These are phyloP conservation scores for Acanthosoma haemorrhoidale DNA, from an alignment of 2,888 invertebrate species.

Conservation along the genomic window DNA sequence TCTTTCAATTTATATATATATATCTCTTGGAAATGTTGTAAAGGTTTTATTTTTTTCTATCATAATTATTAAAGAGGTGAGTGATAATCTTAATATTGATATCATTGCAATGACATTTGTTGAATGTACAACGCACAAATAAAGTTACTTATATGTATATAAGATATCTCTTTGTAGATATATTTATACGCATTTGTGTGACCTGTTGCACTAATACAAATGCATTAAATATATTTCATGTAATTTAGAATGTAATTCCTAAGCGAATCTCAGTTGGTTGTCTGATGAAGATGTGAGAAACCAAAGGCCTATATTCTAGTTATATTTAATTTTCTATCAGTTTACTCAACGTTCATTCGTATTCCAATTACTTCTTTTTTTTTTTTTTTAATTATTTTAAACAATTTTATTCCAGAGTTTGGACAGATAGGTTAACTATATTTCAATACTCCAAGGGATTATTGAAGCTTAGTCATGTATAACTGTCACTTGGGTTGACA, in stretches of 20 bases:
- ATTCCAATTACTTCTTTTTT: too few species aligned
- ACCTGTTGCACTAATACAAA: not conserved
- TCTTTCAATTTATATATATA: not conserved
- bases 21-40: not conserved
- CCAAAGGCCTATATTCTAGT: constrained; percentile 21
- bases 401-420: too few species aligned
- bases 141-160: constrained; percentile 8
- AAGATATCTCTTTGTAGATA: constrained; percentile 8
- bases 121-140: constrained; percentile 26
- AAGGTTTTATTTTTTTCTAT: not conserved
- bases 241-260: constrained; percentile 12
- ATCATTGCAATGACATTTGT: constrained; percentile 27
- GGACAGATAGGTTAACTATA: too few species aligned
- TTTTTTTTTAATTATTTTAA: too few species aligned
- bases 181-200: constrained; percentile 15
- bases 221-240: constrained; percentile 12
- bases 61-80: not conserved
- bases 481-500: too few species aligned
- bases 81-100: constrained; percentile 1
- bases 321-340: not conserved
- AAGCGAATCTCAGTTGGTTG: constrained; percentile 4
- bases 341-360: too few species aligned
- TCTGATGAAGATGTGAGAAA: constrained; percentile 1
- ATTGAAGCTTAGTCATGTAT: too few species aligned
- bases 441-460: too few species aligned